These are phyloP conservation scores for Atta cephalotes DNA, from an alignment of 1,140 invertebrate genomes.

Conservation along the genomic window DNA sequence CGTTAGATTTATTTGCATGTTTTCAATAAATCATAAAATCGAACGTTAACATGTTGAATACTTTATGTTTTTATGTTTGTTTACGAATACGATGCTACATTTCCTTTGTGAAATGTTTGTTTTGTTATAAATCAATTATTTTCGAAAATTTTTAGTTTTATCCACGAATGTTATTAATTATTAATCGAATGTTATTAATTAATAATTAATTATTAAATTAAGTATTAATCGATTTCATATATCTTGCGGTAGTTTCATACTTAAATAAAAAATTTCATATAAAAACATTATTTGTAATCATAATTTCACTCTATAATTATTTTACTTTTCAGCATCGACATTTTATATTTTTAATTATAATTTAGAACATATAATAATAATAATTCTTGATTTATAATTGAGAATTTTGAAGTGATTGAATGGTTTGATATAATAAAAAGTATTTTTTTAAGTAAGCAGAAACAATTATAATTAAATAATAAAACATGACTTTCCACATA, in stretches of 20 bases:
- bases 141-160: conserved; percentile 6
- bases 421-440: not conserved
- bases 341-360: not conserved
- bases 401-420: not conserved
- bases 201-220: no score
- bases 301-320: not conserved
- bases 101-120: not conserved
- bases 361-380: not conserved
- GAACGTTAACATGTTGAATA: not conserved
- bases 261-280: not conserved
- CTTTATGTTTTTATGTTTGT: not conserved
- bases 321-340: not conserved
- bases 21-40: not conserved
- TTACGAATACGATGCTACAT: not conserved
- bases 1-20: not conserved
- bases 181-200: no score
- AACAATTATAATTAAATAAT: not conserved
- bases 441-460: not conserved
- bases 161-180: not conserved
- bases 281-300: not conserved
- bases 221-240: not conserved
- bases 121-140: conserved; percentile 20
- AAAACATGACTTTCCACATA: not conserved
- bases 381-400: not conserved
- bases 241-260: no score